phyloP scores from a whole-genome alignment of 2,888 invertebrate genomes.

The Calliphora vomitoria region DNA sequence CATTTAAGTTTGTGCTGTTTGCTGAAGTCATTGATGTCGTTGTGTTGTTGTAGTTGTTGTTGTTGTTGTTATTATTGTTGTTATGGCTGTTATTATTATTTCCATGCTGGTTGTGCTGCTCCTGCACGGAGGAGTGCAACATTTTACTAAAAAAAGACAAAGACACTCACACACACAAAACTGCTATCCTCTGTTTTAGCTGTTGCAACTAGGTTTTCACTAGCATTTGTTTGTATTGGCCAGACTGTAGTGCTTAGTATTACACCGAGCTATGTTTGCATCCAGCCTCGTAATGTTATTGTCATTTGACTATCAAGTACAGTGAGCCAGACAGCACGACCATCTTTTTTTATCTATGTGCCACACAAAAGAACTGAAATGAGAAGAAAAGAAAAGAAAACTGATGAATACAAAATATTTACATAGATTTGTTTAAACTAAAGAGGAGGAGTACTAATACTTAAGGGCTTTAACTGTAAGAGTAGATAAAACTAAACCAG shows the following conservation, averaged over 20 bases:
- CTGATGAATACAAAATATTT: conserved; percentile 31
- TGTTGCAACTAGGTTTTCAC: conserved; percentile 10
- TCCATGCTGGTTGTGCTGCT: conserved; percentile 68
- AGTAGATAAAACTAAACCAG: conserved; percentile 14
- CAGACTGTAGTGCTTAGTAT: conserved; percentile 52
- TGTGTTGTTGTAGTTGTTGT: conserved; percentile 46
- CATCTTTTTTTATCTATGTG: conserved; percentile 53
- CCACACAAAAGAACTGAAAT: conserved; percentile 57
- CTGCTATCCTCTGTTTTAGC: neutral
- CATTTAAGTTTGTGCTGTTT: conserved; percentile 55
- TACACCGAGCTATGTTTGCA: conserved; percentile 31
- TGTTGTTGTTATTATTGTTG: conserved; percentile 45
- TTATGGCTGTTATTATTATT: conserved; percentile 37
- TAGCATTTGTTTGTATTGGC: conserved; percentile 47
- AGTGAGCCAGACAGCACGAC: conserved; percentile 41
- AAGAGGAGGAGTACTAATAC: neutral
- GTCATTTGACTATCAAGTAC: conserved; percentile 70
- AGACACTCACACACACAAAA: conserved; percentile 8
- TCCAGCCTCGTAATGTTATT: conserved; percentile 66
- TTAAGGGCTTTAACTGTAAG: conserved; percentile 22
- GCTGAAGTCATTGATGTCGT: conserved; percentile 60
- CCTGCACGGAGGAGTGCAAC: conserved; percentile 74
- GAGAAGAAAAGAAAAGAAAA: conserved; percentile 41
- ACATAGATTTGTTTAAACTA: neutral
- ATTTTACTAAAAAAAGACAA: conserved; percentile 67